Evolutionary conservation across 2,113 vertebrate genomes (phyloP).

Genomic region (Trogon surrucura): DNA sequence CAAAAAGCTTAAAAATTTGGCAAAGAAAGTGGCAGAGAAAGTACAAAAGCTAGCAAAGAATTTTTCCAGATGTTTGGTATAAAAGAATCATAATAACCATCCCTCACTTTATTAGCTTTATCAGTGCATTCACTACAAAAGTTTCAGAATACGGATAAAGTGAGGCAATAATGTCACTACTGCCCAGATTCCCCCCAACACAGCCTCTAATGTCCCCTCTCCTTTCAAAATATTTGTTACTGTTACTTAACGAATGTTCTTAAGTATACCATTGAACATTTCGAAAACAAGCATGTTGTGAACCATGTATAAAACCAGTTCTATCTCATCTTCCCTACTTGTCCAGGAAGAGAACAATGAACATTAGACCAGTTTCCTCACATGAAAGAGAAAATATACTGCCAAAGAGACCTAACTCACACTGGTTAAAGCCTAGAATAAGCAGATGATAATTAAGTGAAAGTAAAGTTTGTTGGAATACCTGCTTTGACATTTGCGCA

Average conservation of each 20-base stretch:
- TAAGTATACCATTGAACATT: not conserved
- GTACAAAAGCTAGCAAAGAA: not conserved
- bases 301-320: not conserved
- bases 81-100: not conserved
- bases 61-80: not conserved
- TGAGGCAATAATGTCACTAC: not conserved
- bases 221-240: not conserved
- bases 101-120: not conserved
- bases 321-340: not conserved
- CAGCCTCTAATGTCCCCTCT: not conserved
- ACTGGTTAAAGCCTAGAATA: not conserved
- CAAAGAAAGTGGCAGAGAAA: not conserved
- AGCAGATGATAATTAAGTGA: not conserved
- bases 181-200: not conserved
- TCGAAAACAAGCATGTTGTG: not conserved
- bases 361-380: not conserved
- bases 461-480: slow-evolving; percentile 12
- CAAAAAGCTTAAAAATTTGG: not conserved
- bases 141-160: not conserved
- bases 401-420: not conserved
- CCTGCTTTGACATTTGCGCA: not conserved
- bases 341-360: not conserved
- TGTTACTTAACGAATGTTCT: not conserved
- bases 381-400: not conserved
- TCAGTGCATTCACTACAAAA: not conserved